phyloP scores from a whole-genome alignment of 2,797 vertebrate species.

The Sebastes miniatus region DNA sequence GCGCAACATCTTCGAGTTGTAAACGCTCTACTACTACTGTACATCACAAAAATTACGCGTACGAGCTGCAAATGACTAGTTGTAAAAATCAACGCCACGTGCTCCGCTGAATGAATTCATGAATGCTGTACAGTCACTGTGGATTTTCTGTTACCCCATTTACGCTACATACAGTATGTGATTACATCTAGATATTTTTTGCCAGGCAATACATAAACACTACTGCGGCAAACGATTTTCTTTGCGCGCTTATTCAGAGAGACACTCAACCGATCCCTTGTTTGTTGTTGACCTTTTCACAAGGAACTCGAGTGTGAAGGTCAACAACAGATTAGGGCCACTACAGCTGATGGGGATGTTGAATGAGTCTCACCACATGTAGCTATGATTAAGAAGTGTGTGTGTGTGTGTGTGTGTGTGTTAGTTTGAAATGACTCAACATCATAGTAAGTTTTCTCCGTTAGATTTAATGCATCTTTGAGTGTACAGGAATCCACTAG shows the following conservation, averaged over 20 bases:
- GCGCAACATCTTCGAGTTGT: slow-evolving; percentile 35
- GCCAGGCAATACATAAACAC: not conserved
- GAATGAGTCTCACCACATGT: not conserved
- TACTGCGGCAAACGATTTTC: not conserved
- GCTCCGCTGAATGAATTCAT: not conserved
- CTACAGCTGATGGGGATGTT: not conserved
- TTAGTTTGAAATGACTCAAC: not conserved
- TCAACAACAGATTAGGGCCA: not conserved
- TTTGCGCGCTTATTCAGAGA: not conserved
- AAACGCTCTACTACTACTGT: not conserved
- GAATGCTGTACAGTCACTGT: not conserved
- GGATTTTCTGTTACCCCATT: not conserved
- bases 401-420: too few species aligned
- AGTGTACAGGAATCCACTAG: not conserved
- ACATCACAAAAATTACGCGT: not conserved
- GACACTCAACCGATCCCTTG: not conserved
- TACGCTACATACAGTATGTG: not conserved
- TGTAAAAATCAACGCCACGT: not conserved
- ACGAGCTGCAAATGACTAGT: not conserved
- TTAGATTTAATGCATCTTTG: not conserved
- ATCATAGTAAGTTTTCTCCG: not conserved
- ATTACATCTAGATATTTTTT: not conserved
- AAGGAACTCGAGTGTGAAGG: not conserved
- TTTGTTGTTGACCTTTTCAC: not conserved
- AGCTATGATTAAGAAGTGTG: not conserved